Evolutionary conservation across 2,113 vertebrate genomes (phyloP), one percentile per base, ranked within the genome.

Genomic region (Dipodomys stephensi): DNA sequence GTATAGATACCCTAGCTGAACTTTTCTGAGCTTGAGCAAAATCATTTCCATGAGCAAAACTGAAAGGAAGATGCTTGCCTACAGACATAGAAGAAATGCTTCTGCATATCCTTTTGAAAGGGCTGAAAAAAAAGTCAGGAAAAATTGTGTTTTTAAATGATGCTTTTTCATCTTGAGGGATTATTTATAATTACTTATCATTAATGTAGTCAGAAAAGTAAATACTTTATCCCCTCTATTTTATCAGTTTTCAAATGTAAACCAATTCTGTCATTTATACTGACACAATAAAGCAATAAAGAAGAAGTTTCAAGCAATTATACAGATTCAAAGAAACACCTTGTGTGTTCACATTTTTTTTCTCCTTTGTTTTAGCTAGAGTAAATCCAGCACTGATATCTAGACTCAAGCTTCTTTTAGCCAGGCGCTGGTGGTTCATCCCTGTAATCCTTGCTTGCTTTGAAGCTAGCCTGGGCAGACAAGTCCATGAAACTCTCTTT

Each of bases 141-240:
- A 94, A 90, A 90, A 92, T 80, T 13, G 83, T 80, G 12, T 87
- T 88, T 80, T 91, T 93, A 92, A 95, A 77, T 90, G 68, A 91
- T 88, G 79, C 83, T 84, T 93, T 49, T 94, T 91, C 90, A 94
- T 91, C 65, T 88, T 93, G 74, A 95, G 74, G 83, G n/a, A 95
- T 96, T 95, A 85, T 83, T 91, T 91, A 16, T 90, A 92, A 96
- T 96, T 95, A 92, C 86, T 96, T 95, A 73, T 90, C 74, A 60
- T 95, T 94, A 91, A 94, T 88, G 68, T 68, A 90, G 73, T 80
- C 87, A 77, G 64, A 80, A 64, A 90, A 93, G 74, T 83, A 86
- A 91, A 92, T 85, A 84, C 22, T 83, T 79, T 82, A 93, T 88
- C 64, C 69, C n/a, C 73, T n/a, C 49, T 88, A 71, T 92, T 94